These are phyloP conservation scores for Diadema setosum DNA, from an alignment of 35 echinoderm and acorn worm genomes.

Conservation along the genomic window DNA sequence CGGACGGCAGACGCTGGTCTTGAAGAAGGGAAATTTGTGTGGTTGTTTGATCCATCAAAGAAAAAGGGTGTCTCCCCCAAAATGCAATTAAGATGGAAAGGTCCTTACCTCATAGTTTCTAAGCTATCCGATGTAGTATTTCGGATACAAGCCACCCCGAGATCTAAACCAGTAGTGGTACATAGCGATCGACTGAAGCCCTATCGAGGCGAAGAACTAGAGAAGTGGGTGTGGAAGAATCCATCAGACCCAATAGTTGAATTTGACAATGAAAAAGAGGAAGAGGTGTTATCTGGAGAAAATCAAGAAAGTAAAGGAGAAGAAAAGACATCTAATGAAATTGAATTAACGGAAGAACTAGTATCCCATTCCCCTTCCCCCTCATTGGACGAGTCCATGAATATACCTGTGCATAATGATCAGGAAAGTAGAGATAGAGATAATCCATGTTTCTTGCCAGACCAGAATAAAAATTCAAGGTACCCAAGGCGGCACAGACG, in stretches of 20 bases:
- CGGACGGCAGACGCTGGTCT: not conserved
- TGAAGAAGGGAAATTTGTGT: slow-evolving; percentile 21
- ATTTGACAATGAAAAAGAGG: not conserved
- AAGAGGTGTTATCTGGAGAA: not conserved
- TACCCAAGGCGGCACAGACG: too few species aligned
- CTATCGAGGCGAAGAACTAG: too few species aligned
- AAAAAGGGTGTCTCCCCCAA: slow-evolving; percentile 46
- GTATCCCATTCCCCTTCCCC: too few species aligned
- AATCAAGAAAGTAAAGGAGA: not conserved
- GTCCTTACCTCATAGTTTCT: slow-evolving; percentile 1
- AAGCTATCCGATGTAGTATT: slow-evolving; percentile 30
- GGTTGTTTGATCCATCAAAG: not conserved
- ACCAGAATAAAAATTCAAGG: too few species aligned
- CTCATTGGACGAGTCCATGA: too few species aligned
- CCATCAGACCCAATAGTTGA: not conserved
- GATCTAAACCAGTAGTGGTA: slow-evolving; percentile 5
- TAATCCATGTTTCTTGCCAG: too few species aligned
- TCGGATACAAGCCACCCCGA: not conserved
- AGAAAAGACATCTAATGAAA: too few species aligned
- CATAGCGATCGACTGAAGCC: slow-evolving; percentile 23
- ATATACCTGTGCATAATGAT: too few species aligned
- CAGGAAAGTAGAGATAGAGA: too few species aligned
- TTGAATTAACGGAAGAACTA: too few species aligned
- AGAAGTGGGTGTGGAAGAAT: not conserved
- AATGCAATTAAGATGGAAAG: slow-evolving; percentile 17